Conservation (phyloP, 64 coral and sea anemone species). For the Dendrophyllia cribrosa region DNA sequence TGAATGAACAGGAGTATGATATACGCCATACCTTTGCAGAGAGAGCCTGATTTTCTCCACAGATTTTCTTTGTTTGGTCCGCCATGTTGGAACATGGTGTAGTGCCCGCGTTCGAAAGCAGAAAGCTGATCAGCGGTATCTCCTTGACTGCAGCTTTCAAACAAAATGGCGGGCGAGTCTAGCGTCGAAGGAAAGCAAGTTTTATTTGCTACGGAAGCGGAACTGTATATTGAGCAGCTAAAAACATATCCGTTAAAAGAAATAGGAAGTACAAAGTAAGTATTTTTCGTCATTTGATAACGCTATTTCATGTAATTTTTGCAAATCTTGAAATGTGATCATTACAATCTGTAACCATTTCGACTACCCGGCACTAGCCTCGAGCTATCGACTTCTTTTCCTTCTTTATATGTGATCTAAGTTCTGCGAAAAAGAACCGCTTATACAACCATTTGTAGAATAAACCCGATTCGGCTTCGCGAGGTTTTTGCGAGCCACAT, state of each 20-base stretch:
- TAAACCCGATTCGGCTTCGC: too few species aligned
- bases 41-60: not conserved
- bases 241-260: conserved; percentile 76
- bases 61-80: conserved; percentile 58
- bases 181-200: conserved; percentile 52
- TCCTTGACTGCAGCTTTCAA: conserved; percentile 22
- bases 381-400: too few species aligned
- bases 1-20: not conserved
- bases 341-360: too few species aligned
- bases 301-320: not conserved
- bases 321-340: not conserved
- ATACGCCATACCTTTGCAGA: conserved; percentile 51
- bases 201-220: conserved; percentile 90
- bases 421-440: too few species aligned
- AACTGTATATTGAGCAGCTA: conserved; percentile 90
- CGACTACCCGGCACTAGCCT: too few species aligned
- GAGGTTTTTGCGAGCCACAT: too few species aligned
- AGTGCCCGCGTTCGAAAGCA: conserved; percentile 9
- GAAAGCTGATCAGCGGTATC: conserved; percentile 49
- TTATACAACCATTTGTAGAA: too few species aligned
- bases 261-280: conserved; percentile 93
- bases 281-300: not conserved
- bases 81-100: conserved; percentile 85
- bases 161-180: conserved; percentile 74
- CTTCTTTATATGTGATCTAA: too few species aligned